These are phyloP conservation scores for Seira musarum DNA, from an alignment of 2,888 invertebrate species.

Conservation along the genomic window DNA sequence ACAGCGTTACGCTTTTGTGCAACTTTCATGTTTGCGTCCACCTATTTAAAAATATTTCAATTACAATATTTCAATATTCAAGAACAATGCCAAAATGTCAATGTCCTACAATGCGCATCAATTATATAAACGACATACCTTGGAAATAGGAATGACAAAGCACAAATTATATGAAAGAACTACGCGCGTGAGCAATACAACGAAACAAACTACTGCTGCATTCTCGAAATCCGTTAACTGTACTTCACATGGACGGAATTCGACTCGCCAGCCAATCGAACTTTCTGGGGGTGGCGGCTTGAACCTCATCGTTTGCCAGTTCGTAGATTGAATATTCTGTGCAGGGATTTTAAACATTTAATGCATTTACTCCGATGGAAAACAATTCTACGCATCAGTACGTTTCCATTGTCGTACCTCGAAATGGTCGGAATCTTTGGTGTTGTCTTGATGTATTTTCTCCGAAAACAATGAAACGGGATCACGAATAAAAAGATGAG, in stretches of 20 bases:
- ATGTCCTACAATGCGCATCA: neutral
- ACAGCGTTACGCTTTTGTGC: slow-evolving; percentile 95
- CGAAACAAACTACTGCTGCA: slow-evolving; percentile 98
- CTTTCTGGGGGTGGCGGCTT: slow-evolving; percentile 98
- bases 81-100: slow-evolving; percentile 2
- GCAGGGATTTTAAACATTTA: too few species aligned
- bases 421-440: slow-evolving; percentile 97
- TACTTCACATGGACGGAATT: slow-evolving; percentile 98
- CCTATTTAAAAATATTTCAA: slow-evolving; percentile 72
- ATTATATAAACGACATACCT: slow-evolving; percentile 79
- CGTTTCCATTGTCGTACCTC: slow-evolving; percentile 82
- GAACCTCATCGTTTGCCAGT: slow-evolving; percentile 99
- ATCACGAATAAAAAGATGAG: slow-evolving; percentile 98
- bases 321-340: slow-evolving; percentile 98
- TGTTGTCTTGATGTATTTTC: slow-evolving; percentile 94
- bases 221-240: slow-evolving; percentile 99
- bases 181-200: slow-evolving; percentile 95
- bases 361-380: too few species aligned
- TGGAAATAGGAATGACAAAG: slow-evolving; percentile 97
- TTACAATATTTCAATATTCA: neutral
- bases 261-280: slow-evolving; percentile 98
- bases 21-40: slow-evolving; percentile 97
- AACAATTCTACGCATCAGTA: too few species aligned
- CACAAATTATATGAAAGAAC: slow-evolving; percentile 97
- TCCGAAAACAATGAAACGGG: slow-evolving; percentile 96